Evolutionary conservation across 2,888 invertebrate species (phyloP), one percentile per base, ranked within the genome.

Genomic region (Calameuta filiformis): DNA sequence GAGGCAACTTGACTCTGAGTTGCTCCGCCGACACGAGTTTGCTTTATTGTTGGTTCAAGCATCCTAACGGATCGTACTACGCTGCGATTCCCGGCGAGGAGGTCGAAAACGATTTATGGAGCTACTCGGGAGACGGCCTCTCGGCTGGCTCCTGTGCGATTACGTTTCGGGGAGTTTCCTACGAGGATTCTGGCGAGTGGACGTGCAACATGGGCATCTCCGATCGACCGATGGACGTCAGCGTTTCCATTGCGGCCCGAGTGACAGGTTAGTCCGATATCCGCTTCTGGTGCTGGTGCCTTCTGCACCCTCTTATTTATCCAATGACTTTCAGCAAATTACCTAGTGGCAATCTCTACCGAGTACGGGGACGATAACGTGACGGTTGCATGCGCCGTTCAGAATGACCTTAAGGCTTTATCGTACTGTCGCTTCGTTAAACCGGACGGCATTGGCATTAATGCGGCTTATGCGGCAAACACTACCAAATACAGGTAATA

Each of bases 21-120:
- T 40, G 40, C 40, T 1, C 1, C 4, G 40, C 15, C 40, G 40
- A 40, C 15, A 4, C 40, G 4, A 40, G 40, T 6, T 40, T 40
- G 40, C 40, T 40, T 4, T 40, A 40, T 15, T 40, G 40, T 4
- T 40, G 40, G 40, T 40, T 40, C 40, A 40, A 92, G 79, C 92
- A 92, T 79, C 92, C 93, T 0, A 92, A 92, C 69, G 93, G 93
- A 0, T 76, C 74, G 35, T 74, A 75, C 23, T 79, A 79, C 31
- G 15, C 75, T 33, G 77, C 77, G 37, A 30, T 69, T 12, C 77
- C 77, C n/a, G 69, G 40, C 15, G 74, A 35, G 12, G 40, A 40
- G 40, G 30, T 40, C 4, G 40, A 77, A 69, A 77, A 73, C 34
- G 35, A 69, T n/a, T 40, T 77, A 69, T 77, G 75, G 74, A 30